Base-by-base conservation (phyloP, 2,113 vertebrate genomes). In the Ophiodon elongatus region DNA sequence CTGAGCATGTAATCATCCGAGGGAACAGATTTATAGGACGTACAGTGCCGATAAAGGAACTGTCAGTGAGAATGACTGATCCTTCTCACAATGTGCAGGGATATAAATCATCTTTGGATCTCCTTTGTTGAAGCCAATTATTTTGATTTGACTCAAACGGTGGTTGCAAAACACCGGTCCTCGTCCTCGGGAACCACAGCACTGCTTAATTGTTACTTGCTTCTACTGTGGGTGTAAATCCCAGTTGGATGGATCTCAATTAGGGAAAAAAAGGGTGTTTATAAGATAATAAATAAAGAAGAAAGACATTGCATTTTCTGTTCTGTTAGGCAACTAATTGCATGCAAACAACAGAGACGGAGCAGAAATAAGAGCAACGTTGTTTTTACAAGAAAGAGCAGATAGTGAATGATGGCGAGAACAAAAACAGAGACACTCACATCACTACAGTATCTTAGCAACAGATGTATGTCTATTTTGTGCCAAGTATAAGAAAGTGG, bases 371-470 rank as follows among this genome's bases (percentile, higher is more conserved):
- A 25, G 50, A 83, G 62, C 14, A 52, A 33, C 3, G 0, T 0
- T 70, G 52, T 56, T 70, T 77, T 68, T 29, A 57, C 66, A 82
- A 62, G 37, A 77, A 56, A 52, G 10, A 75, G 60, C 78, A 62
- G 29, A 64, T 73, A 72, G 56, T 75, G 79, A 87, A 85, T 29
- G 68, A 85, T 57, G 79, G 21, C 23, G 60, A 76, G 79, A 86
- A 91, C 80, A n/a, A 84, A 82, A 73, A 85, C 78, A 63, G 74
- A 87, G 17, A 76, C 78, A 67, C 37, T 71, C 78, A 82, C 82
- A 87, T 87, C 60, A 21, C 84, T 77, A 54, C 79, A 35, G 92
- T 94, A 85, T 89, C 93, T 93, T 93, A 93, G 93, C 92, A 94
- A 94, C 92, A 82, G 90, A 87, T 92, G 89, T 69, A 83, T 66